Conservation (phyloP, 2,797 vertebrate genomes). For the Numenius phaeopus region DNA sequence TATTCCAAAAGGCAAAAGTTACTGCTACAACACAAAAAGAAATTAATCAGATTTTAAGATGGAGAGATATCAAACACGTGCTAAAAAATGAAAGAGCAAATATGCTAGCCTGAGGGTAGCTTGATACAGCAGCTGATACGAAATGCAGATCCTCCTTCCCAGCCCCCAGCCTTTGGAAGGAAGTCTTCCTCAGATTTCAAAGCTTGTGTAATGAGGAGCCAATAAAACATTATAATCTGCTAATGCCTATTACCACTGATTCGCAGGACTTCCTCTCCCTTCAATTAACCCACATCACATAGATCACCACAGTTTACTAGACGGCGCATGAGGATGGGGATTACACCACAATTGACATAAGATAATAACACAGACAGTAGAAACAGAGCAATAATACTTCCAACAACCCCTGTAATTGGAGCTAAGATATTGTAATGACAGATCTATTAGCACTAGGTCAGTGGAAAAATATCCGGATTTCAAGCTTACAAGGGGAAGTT, state of each 20-base stretch:
- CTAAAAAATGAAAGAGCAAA: background rate
- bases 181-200: constrained; percentile 18
- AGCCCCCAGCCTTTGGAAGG: background rate
- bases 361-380: background rate
- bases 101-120: background rate
- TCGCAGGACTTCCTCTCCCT: constrained; percentile 19
- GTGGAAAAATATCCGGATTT: background rate
- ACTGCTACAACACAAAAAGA: background rate
- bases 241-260: background rate
- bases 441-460: background rate
- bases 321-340: background rate
- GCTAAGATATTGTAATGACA: background rate
- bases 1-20: background rate
- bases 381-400: background rate
- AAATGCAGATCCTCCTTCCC: constrained; percentile 10
- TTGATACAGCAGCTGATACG: background rate
- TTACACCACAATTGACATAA: background rate
- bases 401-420: background rate
- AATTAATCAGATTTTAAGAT: background rate
- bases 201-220: background rate
- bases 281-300: constrained; percentile 20
- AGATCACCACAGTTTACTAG: background rate
- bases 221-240: constrained; percentile 10
- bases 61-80: background rate
- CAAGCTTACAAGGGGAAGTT: background rate